Percentiles rank a stretch among this genome's conserved stretches.
phyloP scores from a whole-genome alignment of 2,888 invertebrate genomes.

The Drosophila infuscata region DNA sequence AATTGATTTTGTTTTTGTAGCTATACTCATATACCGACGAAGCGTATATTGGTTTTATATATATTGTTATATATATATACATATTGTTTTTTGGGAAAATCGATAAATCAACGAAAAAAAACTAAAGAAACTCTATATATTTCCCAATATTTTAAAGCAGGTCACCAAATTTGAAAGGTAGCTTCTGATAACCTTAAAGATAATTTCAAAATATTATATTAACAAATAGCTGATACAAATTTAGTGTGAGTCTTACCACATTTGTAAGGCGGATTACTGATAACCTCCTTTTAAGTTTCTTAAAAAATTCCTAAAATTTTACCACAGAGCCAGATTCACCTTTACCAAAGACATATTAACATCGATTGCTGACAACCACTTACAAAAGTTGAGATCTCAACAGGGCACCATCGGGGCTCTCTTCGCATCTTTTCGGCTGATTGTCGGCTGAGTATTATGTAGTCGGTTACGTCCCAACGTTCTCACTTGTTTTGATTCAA shows the following conservation, averaged over 20 bases:
- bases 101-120: background rate
- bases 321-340: background rate
- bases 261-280: background rate
- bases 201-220: background rate
- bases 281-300: background rate
- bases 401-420: background rate
- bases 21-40: background rate
- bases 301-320: background rate
- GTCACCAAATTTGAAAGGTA: background rate
- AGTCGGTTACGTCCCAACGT: background rate
- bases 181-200: background rate
- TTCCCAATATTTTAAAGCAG: background rate
- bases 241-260: background rate
- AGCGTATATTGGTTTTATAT: background rate
- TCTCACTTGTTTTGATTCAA: constrained; percentile 23
- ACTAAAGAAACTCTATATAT: background rate
- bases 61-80: background rate
- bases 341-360: background rate
- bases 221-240: background rate
- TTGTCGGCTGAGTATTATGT: background rate
- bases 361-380: background rate
- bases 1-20: constrained; percentile 26
- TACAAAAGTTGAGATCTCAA: background rate
- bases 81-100: background rate
- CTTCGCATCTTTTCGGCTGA: background rate